Evolutionary conservation across 2,113 vertebrate species (phyloP), one percentile per base, ranked within the genome.

Genomic region (Solenodon paradoxus): DNA sequence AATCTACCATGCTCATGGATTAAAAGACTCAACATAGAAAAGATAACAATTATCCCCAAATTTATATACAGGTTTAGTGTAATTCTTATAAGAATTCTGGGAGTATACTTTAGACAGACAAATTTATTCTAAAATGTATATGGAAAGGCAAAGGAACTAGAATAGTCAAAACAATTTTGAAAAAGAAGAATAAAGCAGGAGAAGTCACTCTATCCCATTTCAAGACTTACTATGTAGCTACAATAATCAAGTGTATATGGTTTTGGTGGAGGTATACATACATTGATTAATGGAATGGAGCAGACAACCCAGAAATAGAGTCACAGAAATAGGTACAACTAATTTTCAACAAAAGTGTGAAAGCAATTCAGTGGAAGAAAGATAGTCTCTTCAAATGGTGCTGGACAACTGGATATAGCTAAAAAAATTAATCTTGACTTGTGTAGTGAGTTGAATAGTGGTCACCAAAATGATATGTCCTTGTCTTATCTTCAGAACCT

Each of bases 231-330:
- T 93, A 77, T n/a, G 20, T 59, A 40, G 49, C 49, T 94, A 77
- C 26, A 49, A 40, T 83, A 89, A 75, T 75, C 59, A 88, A 94
- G 19, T 74, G 32, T 30, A 28, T 47, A 22, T 83, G 49, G 32
- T 77, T n/a, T 11, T 66, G 9, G 30, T 89, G 13, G 68, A 55
- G 49, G 57, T 32, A 57, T 4, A 82, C 78, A 75, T 17, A 66
- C 49, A 82, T 38, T 55, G 57, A 57, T 75, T 26, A 83, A 57
- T 24, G 26, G 38, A 82, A 61, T 57, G 74, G 74, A 69, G 47
- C 35, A 74, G 38, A 83, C 47, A 93, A 89, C 57, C 49, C 32
- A 89, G 47, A 94, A 94, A 66, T n/a, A 89, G 40, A 66, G 17
- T 38, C 28, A 55, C 32, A 66, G 66, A 88, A 63, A 64, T 38